phyloP scores from a whole-genome alignment of 2,888 invertebrate species.

The Carcina quercana region DNA sequence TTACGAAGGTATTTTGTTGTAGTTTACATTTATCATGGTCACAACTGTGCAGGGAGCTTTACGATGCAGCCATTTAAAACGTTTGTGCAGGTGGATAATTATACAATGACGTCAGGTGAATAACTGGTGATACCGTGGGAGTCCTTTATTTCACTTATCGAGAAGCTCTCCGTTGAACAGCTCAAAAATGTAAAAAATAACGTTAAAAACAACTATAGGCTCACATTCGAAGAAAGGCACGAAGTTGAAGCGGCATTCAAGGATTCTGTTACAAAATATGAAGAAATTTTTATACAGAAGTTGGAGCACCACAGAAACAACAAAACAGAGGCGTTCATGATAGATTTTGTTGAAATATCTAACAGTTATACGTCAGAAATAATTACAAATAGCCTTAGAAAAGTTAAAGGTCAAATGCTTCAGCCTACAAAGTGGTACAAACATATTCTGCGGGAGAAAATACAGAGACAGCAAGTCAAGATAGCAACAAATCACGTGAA shows the following conservation, averaged over 20 bases:
- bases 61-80: too few relatives aligned
- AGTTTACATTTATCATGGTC: too few relatives aligned
- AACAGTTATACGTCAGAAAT: slow-evolving; percentile 30
- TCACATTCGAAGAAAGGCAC: slow-evolving; percentile 18
- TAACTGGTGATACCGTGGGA: slow-evolving; percentile 9
- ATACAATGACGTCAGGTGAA: too few relatives aligned
- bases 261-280: slow-evolving; percentile 22
- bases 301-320: slow-evolving; percentile 19
- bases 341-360: slow-evolving; percentile 35
- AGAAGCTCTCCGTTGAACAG: slow-evolving; percentile 22
- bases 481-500: slow-evolving; percentile 27
- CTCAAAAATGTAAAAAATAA: slow-evolving; percentile 22
- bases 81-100: too few relatives aligned
- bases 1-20: too few relatives aligned
- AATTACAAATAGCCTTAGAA: slow-evolving; percentile 23
- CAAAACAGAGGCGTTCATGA: slow-evolving; percentile 26
- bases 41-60: too few relatives aligned
- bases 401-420: slow-evolving; percentile 21
- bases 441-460: slow-evolving; percentile 29
- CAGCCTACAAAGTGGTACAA: slow-evolving; percentile 24
- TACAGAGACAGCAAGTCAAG: slow-evolving; percentile 36
- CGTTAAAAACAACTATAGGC: slow-evolving; percentile 26
- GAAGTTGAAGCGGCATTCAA: slow-evolving; percentile 24
- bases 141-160: slow-evolving; percentile 18
- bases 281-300: slow-evolving; percentile 22